Percentiles rank a stretch among this genome's conserved stretches.
phyloP scores from a whole-genome alignment of 2,113 vertebrate genomes.

The human (Homo sapiens) region DNA sequence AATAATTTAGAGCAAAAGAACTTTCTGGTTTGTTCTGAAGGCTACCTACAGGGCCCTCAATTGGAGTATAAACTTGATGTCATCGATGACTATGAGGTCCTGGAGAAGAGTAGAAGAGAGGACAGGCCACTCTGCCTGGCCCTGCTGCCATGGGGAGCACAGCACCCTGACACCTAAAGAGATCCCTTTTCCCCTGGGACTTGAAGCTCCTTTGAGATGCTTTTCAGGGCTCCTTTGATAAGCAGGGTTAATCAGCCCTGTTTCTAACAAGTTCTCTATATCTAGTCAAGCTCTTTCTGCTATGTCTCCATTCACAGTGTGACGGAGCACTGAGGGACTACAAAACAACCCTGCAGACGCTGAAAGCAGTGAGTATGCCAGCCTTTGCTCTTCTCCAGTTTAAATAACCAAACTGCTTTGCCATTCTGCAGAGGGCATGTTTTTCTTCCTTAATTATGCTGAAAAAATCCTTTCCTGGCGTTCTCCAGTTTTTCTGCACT shows the following conservation, averaged over 20 bases:
- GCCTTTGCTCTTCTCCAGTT: neutral
- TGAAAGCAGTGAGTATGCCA: neutral
- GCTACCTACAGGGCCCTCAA: neutral
- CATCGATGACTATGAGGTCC: neutral
- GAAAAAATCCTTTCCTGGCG: neutral
- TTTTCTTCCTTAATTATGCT: neutral
- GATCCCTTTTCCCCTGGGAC: neutral
- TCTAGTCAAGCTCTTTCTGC: neutral
- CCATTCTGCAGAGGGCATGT: neutral
- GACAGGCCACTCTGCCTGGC: too few species aligned
- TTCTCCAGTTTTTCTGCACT: neutral
- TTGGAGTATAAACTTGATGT: neutral
- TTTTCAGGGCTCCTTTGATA: neutral
- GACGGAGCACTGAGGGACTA: too few species aligned
- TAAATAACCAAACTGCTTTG: neutral
- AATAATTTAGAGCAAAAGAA: neutral
- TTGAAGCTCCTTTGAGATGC: neutral
- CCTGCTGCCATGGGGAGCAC: too few species aligned
- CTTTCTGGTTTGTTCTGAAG: neutral
- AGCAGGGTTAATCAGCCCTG: neutral
- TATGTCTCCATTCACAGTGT: neutral
- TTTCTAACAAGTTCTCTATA: neutral
- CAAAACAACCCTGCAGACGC: neutral
- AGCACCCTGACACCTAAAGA: neutral
- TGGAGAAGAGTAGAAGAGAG: neutral